Evolutionary conservation across 2,113 vertebrate genomes (phyloP).

Genomic region (Alligator mississippiensis): DNA sequence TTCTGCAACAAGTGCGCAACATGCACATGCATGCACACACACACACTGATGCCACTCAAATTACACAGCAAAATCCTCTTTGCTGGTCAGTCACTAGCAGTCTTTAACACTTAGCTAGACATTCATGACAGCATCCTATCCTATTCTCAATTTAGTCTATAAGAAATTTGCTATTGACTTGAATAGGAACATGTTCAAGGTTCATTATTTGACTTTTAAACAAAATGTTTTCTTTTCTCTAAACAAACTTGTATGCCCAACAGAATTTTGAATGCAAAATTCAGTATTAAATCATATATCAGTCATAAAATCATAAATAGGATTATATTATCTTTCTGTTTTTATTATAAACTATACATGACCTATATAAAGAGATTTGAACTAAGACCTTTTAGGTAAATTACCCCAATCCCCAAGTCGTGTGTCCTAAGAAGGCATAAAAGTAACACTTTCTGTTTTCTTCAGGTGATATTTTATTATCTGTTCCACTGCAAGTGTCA

Average conservation of each 20-base stretch:
- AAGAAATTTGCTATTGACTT: not conserved
- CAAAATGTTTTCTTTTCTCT: not conserved
- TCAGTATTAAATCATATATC: not conserved
- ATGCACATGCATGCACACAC: too few species aligned
- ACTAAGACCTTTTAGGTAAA: slow-evolving; percentile 27
- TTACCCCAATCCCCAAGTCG: not conserved
- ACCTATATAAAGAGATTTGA: not conserved
- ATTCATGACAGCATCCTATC: not conserved
- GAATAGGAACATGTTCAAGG: not conserved
- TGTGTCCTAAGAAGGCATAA: slow-evolving; percentile 29
- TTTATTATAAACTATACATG: not conserved
- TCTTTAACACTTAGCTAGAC: not conserved
- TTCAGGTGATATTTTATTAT: slow-evolving; percentile 57
- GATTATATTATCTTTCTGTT: not conserved
- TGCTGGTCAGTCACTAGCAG: not conserved
- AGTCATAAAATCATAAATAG: not conserved
- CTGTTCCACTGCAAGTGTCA: slow-evolving; percentile 35
- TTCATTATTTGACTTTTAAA: not conserved
- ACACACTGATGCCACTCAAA: too few species aligned
- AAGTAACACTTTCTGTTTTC: slow-evolving; percentile 51
- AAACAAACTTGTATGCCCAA: not conserved
- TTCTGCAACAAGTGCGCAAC: not conserved
- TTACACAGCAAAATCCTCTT: not conserved
- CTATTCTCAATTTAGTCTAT: not conserved
- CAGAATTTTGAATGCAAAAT: not conserved